Base-by-base conservation (phyloP, 2,113 vertebrate species). In the Cyprinus carpio region DNA sequence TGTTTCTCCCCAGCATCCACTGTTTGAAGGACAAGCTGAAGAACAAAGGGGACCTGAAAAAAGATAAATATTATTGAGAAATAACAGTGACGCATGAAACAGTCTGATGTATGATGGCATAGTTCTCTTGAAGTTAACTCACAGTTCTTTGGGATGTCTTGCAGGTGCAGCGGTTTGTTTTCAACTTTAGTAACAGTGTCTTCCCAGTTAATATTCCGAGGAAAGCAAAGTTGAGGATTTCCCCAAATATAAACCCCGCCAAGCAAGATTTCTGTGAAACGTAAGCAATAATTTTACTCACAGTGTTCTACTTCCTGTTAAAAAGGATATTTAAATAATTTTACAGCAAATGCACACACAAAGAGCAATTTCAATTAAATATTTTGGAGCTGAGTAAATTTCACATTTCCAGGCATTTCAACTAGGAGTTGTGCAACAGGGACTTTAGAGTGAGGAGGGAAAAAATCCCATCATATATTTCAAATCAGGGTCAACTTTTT, bases 171-270 rank as follows among this genome's bases (percentile, higher is more conserved):
- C n/a, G 16, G 56, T 3, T 9, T 85, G 75, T 49, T 78, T 3
- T 91, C 49, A 31, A 4, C 58, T 84, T 93, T 93, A 72, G 90
- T 83, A n/a, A 95, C 76, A 4, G 96, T 96, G 92, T 98, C 97
- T 0, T 51, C 49, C 97, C 97, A 99, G 20, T 88, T 37, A 56
- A 99, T 94, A 0, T 86, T 94, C 75, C 78, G 65, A 18, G 94
- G 97, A 93, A 96, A 96, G 91, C 98, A 99, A 67, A 99, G 96
- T 87, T 96, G 94, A 6, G 95, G 95, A 89, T 98, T 99, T 86
- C 91, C 90, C 92, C 92, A 91, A 34, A 99, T 96, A 91, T 85
- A 91, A 64, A 98, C 95, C 0, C 92, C 96, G 1, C 98, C 98
- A 84, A 97, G 94, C 88, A 99, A 93, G 92, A 99, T 97, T 92